phyloP scores from a whole-genome alignment of 2,113 vertebrate genomes.

The Hystrix cristata region DNA sequence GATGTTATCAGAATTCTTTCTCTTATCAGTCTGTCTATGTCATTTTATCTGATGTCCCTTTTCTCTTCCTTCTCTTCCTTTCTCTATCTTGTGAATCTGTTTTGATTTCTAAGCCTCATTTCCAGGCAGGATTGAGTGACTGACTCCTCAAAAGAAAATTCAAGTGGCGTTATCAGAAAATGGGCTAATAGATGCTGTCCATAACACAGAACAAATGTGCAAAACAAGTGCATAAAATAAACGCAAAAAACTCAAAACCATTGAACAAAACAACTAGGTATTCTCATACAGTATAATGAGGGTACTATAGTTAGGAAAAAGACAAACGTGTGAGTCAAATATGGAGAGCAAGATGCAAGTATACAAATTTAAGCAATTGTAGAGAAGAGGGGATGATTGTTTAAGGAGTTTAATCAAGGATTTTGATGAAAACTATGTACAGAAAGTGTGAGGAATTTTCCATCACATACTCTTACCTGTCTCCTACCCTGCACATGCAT shows the following conservation, averaged over 20 bases:
- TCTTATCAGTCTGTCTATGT: background rate
- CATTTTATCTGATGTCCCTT: background rate
- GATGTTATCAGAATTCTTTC: background rate
- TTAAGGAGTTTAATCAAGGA: background rate
- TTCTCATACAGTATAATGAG: background rate
- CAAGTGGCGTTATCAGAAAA: background rate
- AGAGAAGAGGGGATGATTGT: background rate
- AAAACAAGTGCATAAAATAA: background rate
- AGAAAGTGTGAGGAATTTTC: background rate
- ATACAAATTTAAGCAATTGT: background rate
- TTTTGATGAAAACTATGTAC: background rate
- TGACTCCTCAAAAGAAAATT: background rate
- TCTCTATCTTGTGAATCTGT: background rate
- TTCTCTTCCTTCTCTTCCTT: background rate
- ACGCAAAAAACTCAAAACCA: background rate
- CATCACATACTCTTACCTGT: rapidly evolving
- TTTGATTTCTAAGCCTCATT: constrained; percentile 24
- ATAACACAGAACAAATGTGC: background rate
- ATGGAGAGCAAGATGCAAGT: background rate
- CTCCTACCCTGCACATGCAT: background rate
- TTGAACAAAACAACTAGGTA: background rate
- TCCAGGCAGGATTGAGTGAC: background rate
- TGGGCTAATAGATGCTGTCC: background rate
- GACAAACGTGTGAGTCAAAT: background rate
- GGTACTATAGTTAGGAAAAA: background rate